These are phyloP conservation scores for Gryllus bimaculatus DNA, from an alignment of 1,140 invertebrate genomes.

Conservation along the genomic window DNA sequence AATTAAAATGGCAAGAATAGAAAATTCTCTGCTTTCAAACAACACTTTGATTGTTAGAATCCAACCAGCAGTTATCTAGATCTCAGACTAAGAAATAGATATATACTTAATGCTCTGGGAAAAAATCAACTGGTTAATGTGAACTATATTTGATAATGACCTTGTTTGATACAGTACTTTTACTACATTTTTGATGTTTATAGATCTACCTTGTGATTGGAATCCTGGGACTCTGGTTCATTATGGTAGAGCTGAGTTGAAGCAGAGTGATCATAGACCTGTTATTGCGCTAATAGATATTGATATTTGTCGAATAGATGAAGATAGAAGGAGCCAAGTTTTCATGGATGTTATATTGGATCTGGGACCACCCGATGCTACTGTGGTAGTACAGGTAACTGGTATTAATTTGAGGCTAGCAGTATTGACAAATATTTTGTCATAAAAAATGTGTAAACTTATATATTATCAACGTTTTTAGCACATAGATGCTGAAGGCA, in stretches of 20 bases:
- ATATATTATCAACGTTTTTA: neutral
- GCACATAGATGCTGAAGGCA: conserved; percentile 20
- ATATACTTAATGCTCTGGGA: too few relatives aligned
- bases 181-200: too few relatives aligned
- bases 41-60: too few relatives aligned
- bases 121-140: too few relatives aligned
- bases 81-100: too few relatives aligned
- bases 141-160: too few relatives aligned
- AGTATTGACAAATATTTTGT: neutral
- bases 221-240: conserved; percentile 71
- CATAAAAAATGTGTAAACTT: neutral
- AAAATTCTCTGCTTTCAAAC: too few relatives aligned
- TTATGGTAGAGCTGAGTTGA: conserved; percentile 88
- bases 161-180: too few relatives aligned
- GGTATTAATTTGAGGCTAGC: neutral
- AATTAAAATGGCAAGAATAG: too few relatives aligned
- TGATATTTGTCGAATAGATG: conserved; percentile 70
- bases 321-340: conserved; percentile 57
- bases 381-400: conserved; percentile 66
- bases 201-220: conserved; percentile 47
- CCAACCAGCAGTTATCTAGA: too few relatives aligned
- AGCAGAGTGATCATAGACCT: conserved; percentile 96
- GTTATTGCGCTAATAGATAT: conserved; percentile 85
- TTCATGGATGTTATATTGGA: conserved; percentile 78
- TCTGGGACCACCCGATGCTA: conserved; percentile 91